A percentile compares a stretch with the other conserved stretches of the same genome.
phyloP scores from a whole-genome alignment of 2,797 vertebrate species.

The Clarias laeviceps region DNA sequence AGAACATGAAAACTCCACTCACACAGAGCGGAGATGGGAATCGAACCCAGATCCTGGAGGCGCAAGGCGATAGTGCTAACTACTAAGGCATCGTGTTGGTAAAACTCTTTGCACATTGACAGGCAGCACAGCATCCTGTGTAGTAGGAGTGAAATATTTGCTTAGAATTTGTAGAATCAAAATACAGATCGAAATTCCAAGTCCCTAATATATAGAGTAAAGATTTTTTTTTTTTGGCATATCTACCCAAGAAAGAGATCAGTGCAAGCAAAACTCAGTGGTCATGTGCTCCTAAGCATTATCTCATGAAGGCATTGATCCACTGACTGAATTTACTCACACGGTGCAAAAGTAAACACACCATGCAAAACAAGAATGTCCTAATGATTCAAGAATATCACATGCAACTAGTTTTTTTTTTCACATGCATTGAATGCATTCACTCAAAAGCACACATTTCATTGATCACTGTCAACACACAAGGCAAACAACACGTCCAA shows the following conservation, averaged over 20 bases:
- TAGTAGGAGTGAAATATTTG: too few relatives aligned
- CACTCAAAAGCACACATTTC: neutral
- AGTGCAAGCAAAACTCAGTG: neutral
- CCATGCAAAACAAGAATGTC: neutral
- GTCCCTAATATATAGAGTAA: too few relatives aligned
- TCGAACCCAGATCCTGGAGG: too few relatives aligned
- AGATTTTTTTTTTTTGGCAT: neutral
- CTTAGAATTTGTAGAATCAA: too few relatives aligned
- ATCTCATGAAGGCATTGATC: neutral
- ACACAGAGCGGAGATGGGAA: too few relatives aligned
- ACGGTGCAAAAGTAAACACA: neutral
- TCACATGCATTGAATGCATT: neutral
- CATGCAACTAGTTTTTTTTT: neutral
- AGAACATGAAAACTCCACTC: too few relatives aligned
- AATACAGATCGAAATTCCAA: too few relatives aligned
- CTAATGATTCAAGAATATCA: neutral
- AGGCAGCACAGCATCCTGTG: too few relatives aligned
- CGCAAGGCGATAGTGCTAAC: too few relatives aligned
- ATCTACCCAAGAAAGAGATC: neutral
- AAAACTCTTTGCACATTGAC: too few relatives aligned
- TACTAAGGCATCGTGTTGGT: too few relatives aligned
- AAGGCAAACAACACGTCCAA: neutral
- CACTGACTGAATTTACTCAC: neutral
- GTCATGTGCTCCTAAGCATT: neutral
- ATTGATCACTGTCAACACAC: conserved; percentile 10